Conservation (phyloP, 2,888 invertebrate species). For the Didymodactylos carnosus region DNA sequence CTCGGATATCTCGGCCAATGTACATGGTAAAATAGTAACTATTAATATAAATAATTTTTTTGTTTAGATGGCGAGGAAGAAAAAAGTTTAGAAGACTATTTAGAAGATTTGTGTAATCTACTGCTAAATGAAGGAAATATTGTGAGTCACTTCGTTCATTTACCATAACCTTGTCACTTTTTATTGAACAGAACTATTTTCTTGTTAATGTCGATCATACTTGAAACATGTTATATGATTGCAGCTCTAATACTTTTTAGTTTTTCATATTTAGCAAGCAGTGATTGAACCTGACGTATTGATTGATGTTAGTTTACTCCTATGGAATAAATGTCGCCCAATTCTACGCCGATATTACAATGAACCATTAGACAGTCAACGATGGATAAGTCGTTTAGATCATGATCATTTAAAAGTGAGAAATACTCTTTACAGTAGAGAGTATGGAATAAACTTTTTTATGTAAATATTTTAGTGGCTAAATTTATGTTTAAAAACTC, state of each 20-base stretch:
- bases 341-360: conserved; percentile 32
- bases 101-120: not conserved
- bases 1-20: too few species aligned
- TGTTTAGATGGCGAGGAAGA: not conserved
- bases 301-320: conserved; percentile 27
- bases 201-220: too few species aligned
- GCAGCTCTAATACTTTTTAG: not conserved
- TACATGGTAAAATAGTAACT: too few species aligned
- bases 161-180: too few species aligned
- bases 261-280: conserved; percentile 20
- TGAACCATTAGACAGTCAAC: conserved; percentile 28
- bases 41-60: too few species aligned
- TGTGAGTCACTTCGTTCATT: not conserved
- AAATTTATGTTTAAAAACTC: conserved; percentile 28
- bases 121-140: not conserved
- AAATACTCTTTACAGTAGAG: not conserved
- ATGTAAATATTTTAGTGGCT: conserved; percentile 25
- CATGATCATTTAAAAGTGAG: conserved; percentile 27
- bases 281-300: conserved; percentile 29
- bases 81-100: not conserved
- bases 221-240: too few species aligned
- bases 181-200: too few species aligned
- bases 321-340: conserved; percentile 32
- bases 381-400: conserved; percentile 30
- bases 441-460: not conserved